Evolutionary conservation across 2,888 invertebrate species (phyloP), one percentile per base, ranked within the genome.

Genomic region (Blastobasis lacticolella): DNA sequence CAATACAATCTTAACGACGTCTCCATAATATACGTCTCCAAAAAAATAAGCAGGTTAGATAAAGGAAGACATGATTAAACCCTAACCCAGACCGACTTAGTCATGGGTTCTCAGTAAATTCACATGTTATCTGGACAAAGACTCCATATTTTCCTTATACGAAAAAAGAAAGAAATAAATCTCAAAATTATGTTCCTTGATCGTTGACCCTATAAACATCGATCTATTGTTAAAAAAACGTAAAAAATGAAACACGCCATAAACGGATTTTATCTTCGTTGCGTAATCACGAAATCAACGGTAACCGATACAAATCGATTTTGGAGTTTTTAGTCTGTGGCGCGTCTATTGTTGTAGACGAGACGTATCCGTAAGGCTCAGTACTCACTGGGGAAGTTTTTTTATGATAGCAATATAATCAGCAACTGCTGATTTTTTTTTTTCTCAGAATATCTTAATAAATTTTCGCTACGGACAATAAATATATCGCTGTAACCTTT

Each of bases 291-390:
- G 55, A 59, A 68, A 67, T 65, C 62, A 58, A 64, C 73, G 65
- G 74, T 74, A 69, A 73, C 71, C 73, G 67, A 67, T 60, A 59
- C 67, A 57, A 77, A 74, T 75, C 67, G 74, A 75, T 75, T 69
- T 61, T 50, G 58, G 55, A 62, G 62, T 66, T 59, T 60, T 61
- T 64, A 59, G 55, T 59, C 56, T 62, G 51, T 57, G 63, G 52
- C 57, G 53, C 23, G 38, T 36, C 56, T 46, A 60, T 62, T 64
- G 64, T 61, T 63, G 54, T 58, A 49, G 37, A 55, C 48, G 46
- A 53, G 46, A 41, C 45, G 52, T 50, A 37, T 44, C 38, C 44
- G 7, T 51, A 47, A 51, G 38, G 48, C 43, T 43, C 5, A 6
- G 51, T 44, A n/a, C 9, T 47, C 43, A 51, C 38, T 36, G 4